Evolutionary conservation across 2,113 vertebrate genomes (phyloP).

Genomic region (Centrocercus urophasianus): DNA sequence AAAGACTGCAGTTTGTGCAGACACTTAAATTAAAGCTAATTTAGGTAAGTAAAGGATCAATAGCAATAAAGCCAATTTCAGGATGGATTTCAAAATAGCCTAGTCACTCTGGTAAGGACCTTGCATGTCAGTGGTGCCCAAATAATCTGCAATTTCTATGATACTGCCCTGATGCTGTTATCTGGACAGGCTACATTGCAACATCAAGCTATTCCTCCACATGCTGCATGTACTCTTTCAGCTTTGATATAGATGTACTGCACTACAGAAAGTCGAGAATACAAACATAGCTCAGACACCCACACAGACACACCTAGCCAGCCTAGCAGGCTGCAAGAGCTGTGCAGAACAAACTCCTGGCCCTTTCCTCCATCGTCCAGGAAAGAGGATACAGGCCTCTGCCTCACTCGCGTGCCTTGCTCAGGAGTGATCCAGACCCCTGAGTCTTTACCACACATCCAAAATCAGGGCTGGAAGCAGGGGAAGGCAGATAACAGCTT

Average conservation of each 20-base stretch:
- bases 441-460: background rate
- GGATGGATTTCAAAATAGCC: conserved; percentile 17
- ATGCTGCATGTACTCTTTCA: background rate
- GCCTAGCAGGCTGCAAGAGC: background rate
- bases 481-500: background rate
- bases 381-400: background rate
- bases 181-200: background rate
- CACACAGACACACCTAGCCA: fast-evolving
- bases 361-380: fast-evolving
- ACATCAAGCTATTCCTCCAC: background rate
- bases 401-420: background rate
- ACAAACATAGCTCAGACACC: fast-evolving
- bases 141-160: background rate
- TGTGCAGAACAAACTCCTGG: background rate
- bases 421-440: background rate
- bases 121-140: background rate
- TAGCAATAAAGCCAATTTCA: conserved; percentile 31
- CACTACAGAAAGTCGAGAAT: background rate
- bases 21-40: conserved; percentile 47
- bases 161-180: background rate
- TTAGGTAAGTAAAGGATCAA: conserved; percentile 34
- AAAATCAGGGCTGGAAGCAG: background rate
- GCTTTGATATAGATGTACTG: background rate
- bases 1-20: conserved; percentile 7
- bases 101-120: background rate